Base-by-base conservation (phyloP, 64 coral and sea anemone species). In the Pocillopora verrucosa region DNA sequence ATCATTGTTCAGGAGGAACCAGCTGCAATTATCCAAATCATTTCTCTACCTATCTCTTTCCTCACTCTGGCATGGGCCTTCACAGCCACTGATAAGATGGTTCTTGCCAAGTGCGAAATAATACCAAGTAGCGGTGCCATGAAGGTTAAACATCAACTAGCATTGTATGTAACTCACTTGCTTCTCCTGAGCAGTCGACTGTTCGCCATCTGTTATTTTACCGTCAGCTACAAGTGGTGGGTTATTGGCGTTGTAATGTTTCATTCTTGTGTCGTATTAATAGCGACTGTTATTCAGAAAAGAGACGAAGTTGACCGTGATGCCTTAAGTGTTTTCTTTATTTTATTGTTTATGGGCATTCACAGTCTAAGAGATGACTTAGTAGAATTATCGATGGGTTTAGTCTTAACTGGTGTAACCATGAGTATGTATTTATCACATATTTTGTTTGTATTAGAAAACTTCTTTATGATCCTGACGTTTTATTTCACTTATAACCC, bases 151-250 rank as follows among this genome's bases (percentile, higher is more conserved):
- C 6, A 45, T 6, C 2, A 45, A 45, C 2, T 45, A 3, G 41
- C 41, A 45, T 45, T 45, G 41, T 45, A 6, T 45, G 72, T 36
- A 36, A 74, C 72, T 3, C 26, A 74, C 30, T 9, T 74, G 13
- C 15, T 74, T 74, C 34, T 76, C 38, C 36, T 76, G 75, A 56
- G 75, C 75, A 76, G 75, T 76, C 75, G 75, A 76, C 75, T 76
- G 3, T 41, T 56, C 51, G 75, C 75, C 13, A 16, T 76, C 16
- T 11, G 14, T 16, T 76, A 56, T 16, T 76, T 76, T 13, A 56
- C 75, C 75, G 36, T 56, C 36, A 76, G 75, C 36, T 56, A 51
- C 72, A 34, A 74, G 25, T 37, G 72, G 72, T 74, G 25, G 25
- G 25, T 74, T 74, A 36, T 36, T 11, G 30, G 14, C 16, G 36